Conservation (phyloP, 2,113 vertebrate genomes). For the Tapirus terrestris region DNA sequence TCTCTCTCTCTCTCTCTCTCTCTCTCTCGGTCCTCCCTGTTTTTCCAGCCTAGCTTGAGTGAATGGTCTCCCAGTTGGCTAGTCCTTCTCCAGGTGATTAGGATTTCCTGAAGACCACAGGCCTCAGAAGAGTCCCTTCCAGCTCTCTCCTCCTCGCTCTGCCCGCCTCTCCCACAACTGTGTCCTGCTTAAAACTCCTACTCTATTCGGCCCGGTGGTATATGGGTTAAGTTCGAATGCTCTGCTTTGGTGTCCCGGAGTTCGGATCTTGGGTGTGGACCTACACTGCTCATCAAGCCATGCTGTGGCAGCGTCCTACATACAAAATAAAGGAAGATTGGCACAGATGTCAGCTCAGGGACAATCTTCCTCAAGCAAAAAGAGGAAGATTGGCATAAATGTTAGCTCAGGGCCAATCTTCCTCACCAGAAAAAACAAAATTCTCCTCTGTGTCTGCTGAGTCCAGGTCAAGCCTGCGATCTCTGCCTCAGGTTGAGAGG, state of each 20-base stretch:
- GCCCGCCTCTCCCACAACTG: not conserved
- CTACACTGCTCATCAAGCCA: too few species aligned
- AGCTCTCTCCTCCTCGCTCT: not conserved
- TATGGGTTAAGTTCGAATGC: too few species aligned
- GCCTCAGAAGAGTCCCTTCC: not conserved
- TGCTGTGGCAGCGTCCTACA: too few species aligned
- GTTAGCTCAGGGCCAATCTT: too few species aligned
- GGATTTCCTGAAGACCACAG: not conserved
- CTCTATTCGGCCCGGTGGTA: not conserved
- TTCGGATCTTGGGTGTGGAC: too few species aligned
- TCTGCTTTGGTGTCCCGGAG: too few species aligned
- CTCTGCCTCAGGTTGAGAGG: not conserved
- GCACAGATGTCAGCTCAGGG: too few species aligned
- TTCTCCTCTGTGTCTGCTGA: not conserved
- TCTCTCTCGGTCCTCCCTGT: not conserved
- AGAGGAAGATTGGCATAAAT: too few species aligned
- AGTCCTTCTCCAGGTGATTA: not conserved
- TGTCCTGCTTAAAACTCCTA: not conserved
- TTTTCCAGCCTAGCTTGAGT: not conserved
- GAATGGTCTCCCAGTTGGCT: not conserved
- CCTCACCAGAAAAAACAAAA: not conserved
- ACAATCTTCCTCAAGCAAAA: too few species aligned
- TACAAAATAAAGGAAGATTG: too few species aligned
- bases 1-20: too few species aligned
- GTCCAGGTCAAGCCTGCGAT: not conserved